These are phyloP conservation scores for Embiotoca jacksoni DNA, from an alignment of 2,113 vertebrate genomes.

Conservation along the genomic window DNA sequence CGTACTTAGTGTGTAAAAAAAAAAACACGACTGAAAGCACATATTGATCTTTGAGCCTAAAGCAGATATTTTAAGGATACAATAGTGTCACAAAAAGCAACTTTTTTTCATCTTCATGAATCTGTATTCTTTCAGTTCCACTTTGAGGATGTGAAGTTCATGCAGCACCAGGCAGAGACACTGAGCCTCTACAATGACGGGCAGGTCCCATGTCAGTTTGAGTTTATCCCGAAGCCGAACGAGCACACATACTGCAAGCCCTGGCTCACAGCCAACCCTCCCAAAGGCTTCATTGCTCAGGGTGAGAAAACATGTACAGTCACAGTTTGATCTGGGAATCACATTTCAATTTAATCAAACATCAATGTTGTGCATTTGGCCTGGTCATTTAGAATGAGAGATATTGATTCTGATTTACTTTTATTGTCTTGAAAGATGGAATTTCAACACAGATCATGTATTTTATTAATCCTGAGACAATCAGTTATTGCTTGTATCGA, in stretches of 20 bases:
- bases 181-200: conserved; percentile 91
- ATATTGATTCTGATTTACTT: conserved; percentile 4
- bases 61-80: conserved; percentile 15
- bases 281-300: conserved; percentile 92
- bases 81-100: neutral
- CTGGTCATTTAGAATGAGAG: neutral
- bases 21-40: conserved; percentile 7
- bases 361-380: neutral
- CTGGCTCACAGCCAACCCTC: conserved; percentile 92
- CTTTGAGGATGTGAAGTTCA: conserved; percentile 94
- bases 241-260: conserved; percentile 91
- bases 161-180: conserved; percentile 90
- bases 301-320: conserved; percentile 79
- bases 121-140: conserved; percentile 83
- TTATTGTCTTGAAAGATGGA: neutral
- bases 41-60: conserved; percentile 20
- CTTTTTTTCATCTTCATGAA: neutral
- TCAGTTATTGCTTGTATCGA: neutral
- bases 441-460: neutral
- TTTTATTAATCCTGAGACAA: conserved; percentile 11
- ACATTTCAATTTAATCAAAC: conserved; percentile 5
- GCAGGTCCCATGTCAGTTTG: conserved; percentile 95
- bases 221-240: conserved; percentile 95
- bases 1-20: conserved; percentile 11
- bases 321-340: neutral